Evolutionary conservation across 2,113 vertebrate genomes (phyloP).

Genomic region (human): DNA sequence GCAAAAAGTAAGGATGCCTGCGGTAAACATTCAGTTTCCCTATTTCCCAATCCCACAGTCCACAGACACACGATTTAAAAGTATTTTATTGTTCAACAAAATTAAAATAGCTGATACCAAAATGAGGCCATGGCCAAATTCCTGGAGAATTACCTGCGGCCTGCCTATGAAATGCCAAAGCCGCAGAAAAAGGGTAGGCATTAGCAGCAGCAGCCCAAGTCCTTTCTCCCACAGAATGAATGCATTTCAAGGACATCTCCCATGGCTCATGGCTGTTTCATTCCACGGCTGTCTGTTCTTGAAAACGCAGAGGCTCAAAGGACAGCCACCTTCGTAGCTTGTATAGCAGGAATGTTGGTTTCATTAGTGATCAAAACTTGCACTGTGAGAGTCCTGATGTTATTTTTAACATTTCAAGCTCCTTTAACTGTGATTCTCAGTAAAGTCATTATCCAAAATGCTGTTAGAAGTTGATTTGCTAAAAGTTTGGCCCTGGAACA

Average conservation of each 20-base stretch:
- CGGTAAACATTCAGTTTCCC: background rate
- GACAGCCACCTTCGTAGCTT: background rate
- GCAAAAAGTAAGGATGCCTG: background rate
- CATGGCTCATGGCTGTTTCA: background rate
- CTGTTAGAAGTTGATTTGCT: slow-evolving; percentile 47
- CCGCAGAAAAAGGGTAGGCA: background rate
- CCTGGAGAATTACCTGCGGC: background rate
- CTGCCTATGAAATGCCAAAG: background rate
- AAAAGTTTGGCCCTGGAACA: background rate
- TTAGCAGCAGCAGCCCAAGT: background rate
- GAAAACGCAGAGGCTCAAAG: slow-evolving; percentile 59
- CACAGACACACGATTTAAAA: background rate
- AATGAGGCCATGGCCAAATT: background rate
- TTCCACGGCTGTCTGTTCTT: slow-evolving; percentile 42
- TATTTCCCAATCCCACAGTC: background rate
- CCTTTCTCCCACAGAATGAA: background rate
- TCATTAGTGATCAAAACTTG: slow-evolving; percentile 42
- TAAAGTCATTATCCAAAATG: slow-evolving; percentile 40
- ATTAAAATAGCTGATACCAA: background rate
- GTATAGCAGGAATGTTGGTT: background rate
- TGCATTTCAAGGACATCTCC: slow-evolving; percentile 52
- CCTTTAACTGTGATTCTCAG: background rate
- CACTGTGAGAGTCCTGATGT: background rate
- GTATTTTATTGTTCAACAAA: slow-evolving; percentile 10
- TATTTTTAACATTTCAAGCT: slow-evolving; percentile 42